Conservation (phyloP, 1,140 invertebrate species). For the Anagrus nilaparvatae region DNA sequence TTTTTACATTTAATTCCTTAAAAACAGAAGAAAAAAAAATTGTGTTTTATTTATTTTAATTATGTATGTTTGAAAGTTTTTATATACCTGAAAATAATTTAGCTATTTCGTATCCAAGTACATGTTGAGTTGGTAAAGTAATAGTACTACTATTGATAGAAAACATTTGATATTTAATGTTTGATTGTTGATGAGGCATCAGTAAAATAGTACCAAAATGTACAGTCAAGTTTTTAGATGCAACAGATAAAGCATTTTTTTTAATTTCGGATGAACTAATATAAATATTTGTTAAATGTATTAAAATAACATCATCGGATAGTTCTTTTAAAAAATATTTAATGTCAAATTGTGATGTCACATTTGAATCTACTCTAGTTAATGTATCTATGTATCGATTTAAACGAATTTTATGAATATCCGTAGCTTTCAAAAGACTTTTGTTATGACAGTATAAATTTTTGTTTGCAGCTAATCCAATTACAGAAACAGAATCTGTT, state of each 20-base stretch:
- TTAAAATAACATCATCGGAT: constrained; percentile 28
- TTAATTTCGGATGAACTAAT: constrained; percentile 23
- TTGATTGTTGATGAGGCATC: constrained; percentile 27
- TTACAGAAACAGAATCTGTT: constrained; percentile 30
- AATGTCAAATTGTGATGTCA: constrained; percentile 28
- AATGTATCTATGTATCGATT: constrained; percentile 31
- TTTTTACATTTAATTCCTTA: constrained; percentile 29
- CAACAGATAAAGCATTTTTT: constrained; percentile 24
- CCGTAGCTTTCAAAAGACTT: constrained; percentile 32
- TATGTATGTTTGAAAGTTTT: not conserved
- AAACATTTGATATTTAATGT: constrained; percentile 22
- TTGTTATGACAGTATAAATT: constrained; percentile 27
- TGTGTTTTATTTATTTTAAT: not conserved
- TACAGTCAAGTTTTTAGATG: constrained; percentile 19
- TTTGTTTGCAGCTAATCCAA: constrained; percentile 28
- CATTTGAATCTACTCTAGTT: constrained; percentile 26
- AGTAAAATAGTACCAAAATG: constrained; percentile 33
- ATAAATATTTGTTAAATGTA: constrained; percentile 35
- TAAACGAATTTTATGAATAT: constrained; percentile 38
- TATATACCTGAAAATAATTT: constrained; percentile 28
- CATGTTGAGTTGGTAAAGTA: constrained; percentile 34
- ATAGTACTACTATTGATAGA: constrained; percentile 27
- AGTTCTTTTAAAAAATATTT: constrained; percentile 24
- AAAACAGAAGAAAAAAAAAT: not conserved
- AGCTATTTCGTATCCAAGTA: constrained; percentile 37